Conservation (phyloP, 2,797 vertebrate genomes). For the Galago senegalensis region DNA sequence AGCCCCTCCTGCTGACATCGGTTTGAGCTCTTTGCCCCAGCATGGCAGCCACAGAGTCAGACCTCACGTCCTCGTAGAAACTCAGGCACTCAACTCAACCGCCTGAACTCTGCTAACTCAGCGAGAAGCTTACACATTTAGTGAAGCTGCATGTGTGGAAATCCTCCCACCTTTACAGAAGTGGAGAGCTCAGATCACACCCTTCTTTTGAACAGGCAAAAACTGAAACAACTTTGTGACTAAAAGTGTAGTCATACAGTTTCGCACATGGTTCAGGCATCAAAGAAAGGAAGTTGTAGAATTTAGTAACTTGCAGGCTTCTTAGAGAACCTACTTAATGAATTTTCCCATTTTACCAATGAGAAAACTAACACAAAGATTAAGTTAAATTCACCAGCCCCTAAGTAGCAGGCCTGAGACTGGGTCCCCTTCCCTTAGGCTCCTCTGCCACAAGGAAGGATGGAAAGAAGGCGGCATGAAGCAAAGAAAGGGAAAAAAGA, state of each 20-base stretch:
- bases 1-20: conserved; percentile 8
- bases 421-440: not conserved
- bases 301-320: not conserved
- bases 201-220: conserved; percentile 50
- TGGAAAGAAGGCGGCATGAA: not conserved
- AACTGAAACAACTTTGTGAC: not conserved
- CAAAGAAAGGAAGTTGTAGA: not conserved
- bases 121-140: not conserved
- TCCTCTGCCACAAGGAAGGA: not conserved
- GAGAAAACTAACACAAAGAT: conserved; percentile 30
- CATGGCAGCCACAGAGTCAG: conserved; percentile 7
- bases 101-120: conserved; percentile 40
- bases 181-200: not conserved
- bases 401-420: not conserved
- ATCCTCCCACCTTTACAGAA: not conserved
- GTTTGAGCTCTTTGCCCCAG: not conserved
- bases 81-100: not conserved
- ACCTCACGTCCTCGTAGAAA: conserved; percentile 20
- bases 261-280: conserved; percentile 29
- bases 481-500: not conserved
- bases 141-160: not conserved
- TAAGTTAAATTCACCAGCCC: not conserved
- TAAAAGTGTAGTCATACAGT: not conserved
- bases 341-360: conserved; percentile 18
- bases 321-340: not conserved